phyloP scores from a whole-genome alignment of 2,888 invertebrate species.

The Polydrusus tereticollis region DNA sequence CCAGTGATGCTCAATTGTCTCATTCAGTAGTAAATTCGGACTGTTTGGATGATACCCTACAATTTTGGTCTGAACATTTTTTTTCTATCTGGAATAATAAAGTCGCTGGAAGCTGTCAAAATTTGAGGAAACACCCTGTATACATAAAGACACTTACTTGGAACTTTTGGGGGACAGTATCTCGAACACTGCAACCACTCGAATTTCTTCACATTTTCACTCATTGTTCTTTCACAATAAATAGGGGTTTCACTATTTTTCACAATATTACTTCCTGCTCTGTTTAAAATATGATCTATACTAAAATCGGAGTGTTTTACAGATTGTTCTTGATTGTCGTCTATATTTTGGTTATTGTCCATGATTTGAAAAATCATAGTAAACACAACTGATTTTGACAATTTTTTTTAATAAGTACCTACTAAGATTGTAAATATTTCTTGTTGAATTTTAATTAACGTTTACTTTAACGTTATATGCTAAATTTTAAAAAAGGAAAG shows the following conservation, averaged over 20 bases:
- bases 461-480: too few relatives aligned
- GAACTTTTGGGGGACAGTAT: conserved; percentile 79
- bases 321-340: conserved; percentile 9
- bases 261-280: conserved; percentile 64
- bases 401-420: neutral
- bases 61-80: too few relatives aligned
- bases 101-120: too few relatives aligned
- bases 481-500: too few relatives aligned
- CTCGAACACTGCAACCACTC: conserved; percentile 80
- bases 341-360: neutral
- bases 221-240: conserved; percentile 4
- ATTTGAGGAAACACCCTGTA: too few relatives aligned
- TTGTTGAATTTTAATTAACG: too few relatives aligned
- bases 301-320: conserved; percentile 68
- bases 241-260: conserved; percentile 40
- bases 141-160: conserved; percentile 69
- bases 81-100: too few relatives aligned
- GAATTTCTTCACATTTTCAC: conserved; percentile 47
- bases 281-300: conserved; percentile 73
- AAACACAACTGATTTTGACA: too few relatives aligned
- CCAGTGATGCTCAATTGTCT: too few relatives aligned
- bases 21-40: too few relatives aligned
- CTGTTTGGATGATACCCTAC: too few relatives aligned
- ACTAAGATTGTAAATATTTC: too few relatives aligned
- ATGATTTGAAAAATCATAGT: neutral